Conservation (phyloP, 2,888 invertebrate genomes). For the Epinotia demarniana region DNA sequence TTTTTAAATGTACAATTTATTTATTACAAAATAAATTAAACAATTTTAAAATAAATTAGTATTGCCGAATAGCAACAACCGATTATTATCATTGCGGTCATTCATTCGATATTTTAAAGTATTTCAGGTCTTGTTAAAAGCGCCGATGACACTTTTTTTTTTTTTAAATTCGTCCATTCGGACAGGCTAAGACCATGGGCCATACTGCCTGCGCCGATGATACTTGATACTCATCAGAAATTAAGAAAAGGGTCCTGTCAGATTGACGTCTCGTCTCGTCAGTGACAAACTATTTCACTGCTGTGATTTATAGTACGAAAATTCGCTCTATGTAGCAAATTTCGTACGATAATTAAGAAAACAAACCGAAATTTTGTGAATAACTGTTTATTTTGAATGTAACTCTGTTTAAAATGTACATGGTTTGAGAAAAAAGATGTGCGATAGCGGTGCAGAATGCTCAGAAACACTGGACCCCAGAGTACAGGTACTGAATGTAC, state of each 20-base stretch:
- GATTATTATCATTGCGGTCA: neutral
- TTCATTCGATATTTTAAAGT: neutral
- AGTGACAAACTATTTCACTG: conserved; percentile 20
- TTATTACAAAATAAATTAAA: too few relatives aligned
- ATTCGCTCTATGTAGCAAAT: conserved; percentile 25
- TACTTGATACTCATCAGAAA: conserved; percentile 30
- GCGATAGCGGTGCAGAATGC: conserved; percentile 85
- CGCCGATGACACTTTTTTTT: conserved; percentile 47
- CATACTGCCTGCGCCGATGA: too few relatives aligned
- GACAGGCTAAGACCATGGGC: too few relatives aligned
- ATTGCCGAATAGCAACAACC: neutral
- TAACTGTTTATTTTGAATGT: conserved; percentile 52
- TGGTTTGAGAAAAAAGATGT: conserved; percentile 80
- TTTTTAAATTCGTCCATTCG: too few relatives aligned
- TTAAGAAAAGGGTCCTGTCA: conserved; percentile 17
- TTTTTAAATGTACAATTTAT: neutral
- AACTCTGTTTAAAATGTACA: conserved; percentile 65
- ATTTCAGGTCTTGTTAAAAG: conserved; percentile 9
- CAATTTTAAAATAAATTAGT: too few relatives aligned
- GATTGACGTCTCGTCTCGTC: conserved; percentile 16
- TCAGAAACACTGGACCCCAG: conserved; percentile 91
- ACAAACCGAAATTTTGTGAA: conserved; percentile 47
- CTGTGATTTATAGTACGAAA: conserved; percentile 20
- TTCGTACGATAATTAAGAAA: conserved; percentile 32
- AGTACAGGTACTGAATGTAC: conserved; percentile 90